Evolutionary conservation across 2,113 vertebrate species (phyloP).

Genomic region (Anoplopoma fimbria): DNA sequence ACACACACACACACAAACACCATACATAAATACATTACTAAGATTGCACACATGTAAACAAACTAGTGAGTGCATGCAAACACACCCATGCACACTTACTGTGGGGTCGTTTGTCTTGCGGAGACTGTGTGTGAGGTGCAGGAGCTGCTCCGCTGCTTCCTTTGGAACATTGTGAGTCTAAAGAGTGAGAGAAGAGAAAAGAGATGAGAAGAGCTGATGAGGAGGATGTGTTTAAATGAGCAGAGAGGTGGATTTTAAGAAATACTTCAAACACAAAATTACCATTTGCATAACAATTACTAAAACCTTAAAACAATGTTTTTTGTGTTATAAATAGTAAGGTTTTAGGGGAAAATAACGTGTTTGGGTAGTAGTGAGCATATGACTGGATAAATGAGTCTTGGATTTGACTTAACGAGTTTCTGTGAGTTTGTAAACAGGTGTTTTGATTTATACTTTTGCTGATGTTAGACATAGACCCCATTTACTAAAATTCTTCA

Average conservation of each 20-base stretch:
- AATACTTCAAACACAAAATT: background rate
- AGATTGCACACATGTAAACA: background rate
- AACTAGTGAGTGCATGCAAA: background rate
- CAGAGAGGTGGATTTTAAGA: background rate
- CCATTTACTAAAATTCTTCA: too few relatives aligned
- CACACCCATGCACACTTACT: conserved; percentile 81
- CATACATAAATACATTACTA: background rate
- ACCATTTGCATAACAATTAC: background rate
- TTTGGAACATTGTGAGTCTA: conserved; percentile 88
- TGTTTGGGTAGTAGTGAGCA: too few relatives aligned
- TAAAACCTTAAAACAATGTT: background rate
- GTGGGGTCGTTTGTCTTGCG: conserved; percentile 89
- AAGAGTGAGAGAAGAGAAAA: conserved; percentile 3
- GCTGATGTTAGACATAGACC: too few relatives aligned
- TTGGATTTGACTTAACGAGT: too few relatives aligned
- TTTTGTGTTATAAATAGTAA: too few relatives aligned
- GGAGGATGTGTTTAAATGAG: background rate
- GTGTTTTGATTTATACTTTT: too few relatives aligned
- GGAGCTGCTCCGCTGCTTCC: conserved; percentile 88
- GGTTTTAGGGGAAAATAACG: too few relatives aligned
- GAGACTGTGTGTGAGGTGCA: conserved; percentile 92
- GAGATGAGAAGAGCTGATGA: background rate
- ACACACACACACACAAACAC: background rate
- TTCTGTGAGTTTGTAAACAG: too few relatives aligned
- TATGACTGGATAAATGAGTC: too few relatives aligned